These are phyloP conservation scores for Tetramorium alpestre DNA, from an alignment of 1,140 invertebrate genomes.

Conservation along the genomic window DNA sequence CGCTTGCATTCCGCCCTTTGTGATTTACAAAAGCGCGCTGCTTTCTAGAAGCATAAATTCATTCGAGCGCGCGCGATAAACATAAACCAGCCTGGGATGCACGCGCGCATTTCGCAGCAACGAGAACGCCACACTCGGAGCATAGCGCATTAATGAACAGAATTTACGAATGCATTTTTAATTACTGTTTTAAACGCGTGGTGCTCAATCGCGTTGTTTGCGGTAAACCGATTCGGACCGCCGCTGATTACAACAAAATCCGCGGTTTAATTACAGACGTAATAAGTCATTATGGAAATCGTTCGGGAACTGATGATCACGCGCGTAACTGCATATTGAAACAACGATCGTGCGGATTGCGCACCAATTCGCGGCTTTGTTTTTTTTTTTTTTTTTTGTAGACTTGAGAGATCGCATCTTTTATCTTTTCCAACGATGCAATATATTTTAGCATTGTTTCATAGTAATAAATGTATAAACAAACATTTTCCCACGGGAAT, in stretches of 20 bases:
- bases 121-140: background rate
- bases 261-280: constrained; percentile 47
- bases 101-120: constrained; percentile 6
- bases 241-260: constrained; percentile 48
- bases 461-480: background rate
- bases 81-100: background rate
- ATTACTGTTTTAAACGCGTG: constrained; percentile 48
- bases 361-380: background rate
- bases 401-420: too few relatives aligned
- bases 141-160: constrained; percentile 33
- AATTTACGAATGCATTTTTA: constrained; percentile 50
- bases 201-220: constrained; percentile 31
- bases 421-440: background rate
- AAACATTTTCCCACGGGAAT: background rate
- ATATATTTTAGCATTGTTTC: background rate
- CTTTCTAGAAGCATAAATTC: constrained; percentile 55
- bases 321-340: constrained; percentile 20
- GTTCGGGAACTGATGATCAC: constrained; percentile 1
- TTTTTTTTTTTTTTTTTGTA: background rate
- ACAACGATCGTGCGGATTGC: background rate
- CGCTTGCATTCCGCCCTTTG: constrained; percentile 26
- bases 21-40: constrained; percentile 26
- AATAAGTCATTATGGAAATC: constrained; percentile 56
- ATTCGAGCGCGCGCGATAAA: constrained; percentile 25
- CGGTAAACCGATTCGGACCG: constrained; percentile 25